phyloP scores from a whole-genome alignment of 2,113 vertebrate species.

The Lagopus leucura region DNA sequence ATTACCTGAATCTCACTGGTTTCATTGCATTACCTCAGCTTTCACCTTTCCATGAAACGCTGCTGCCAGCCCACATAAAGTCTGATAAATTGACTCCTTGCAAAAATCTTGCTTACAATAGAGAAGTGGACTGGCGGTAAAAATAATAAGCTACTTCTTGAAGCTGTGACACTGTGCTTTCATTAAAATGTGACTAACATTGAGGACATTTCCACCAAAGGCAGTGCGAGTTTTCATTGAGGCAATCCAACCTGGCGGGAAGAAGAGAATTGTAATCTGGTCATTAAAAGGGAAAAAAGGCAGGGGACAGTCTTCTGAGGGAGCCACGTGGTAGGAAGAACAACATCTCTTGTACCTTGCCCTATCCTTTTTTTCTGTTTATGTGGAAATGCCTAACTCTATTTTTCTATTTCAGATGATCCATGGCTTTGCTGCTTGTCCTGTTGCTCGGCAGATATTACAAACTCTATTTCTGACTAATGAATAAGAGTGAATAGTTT shows the following conservation, averaged over 20 bases:
- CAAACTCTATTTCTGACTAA: conserved; percentile 53
- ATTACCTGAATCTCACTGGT: background rate
- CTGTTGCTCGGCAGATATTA: conserved; percentile 38
- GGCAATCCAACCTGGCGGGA: background rate
- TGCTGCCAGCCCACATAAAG: background rate
- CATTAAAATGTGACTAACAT: background rate
- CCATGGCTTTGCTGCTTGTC: background rate
- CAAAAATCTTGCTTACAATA: background rate
- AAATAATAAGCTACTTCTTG: background rate
- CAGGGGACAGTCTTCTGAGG: background rate
- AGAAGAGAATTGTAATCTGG: background rate
- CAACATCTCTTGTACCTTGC: background rate
- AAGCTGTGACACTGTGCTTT: background rate
- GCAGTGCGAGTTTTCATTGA: background rate
- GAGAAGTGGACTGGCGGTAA: background rate
- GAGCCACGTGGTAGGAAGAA: background rate
- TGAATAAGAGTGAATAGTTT: conserved; percentile 55
- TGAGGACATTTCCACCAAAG: background rate
- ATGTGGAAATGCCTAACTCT: background rate
- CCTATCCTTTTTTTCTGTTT: background rate
- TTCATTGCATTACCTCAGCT: background rate
- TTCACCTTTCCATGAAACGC: background rate
- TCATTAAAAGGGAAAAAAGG: background rate
- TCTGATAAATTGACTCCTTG: background rate
- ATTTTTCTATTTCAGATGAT: conserved; percentile 19